Conservation (phyloP, 2,888 invertebrate genomes). For the Uloborus plumipes region DNA sequence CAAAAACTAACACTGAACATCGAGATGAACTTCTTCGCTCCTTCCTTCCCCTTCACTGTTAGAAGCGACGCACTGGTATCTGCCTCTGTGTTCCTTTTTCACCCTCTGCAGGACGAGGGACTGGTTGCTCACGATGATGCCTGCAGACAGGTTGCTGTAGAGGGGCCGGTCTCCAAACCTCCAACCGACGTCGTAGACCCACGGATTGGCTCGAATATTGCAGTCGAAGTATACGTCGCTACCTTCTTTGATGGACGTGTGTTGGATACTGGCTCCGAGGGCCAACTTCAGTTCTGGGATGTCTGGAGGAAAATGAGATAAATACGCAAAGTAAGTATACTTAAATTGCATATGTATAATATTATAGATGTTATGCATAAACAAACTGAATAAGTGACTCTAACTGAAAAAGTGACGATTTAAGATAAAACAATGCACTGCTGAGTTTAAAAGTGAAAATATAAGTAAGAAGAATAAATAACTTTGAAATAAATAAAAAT, state of each 20-base stretch:
- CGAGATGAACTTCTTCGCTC: conserved; percentile 84
- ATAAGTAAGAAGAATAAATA: too few relatives aligned
- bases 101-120: conserved; percentile 90
- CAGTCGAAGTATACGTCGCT: conserved; percentile 92
- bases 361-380: too few relatives aligned
- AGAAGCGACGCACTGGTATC: conserved; percentile 90
- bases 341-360: too few relatives aligned
- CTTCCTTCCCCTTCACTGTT: conserved; percentile 91
- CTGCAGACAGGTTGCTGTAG: conserved; percentile 85
- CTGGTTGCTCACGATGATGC: conserved; percentile 91
- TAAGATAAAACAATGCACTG: too few relatives aligned
- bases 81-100: conserved; percentile 87
- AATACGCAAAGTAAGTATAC: too few relatives aligned
- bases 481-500: too few relatives aligned
- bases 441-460: too few relatives aligned
- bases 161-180: conserved; percentile 80
- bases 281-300: conserved; percentile 86
- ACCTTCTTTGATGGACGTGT: conserved; percentile 77
- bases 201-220: conserved; percentile 89
- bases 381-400: too few relatives aligned
- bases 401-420: too few relatives aligned
- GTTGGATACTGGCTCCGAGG: conserved; percentile 86
- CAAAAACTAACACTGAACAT: conserved; percentile 81
- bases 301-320: conserved; percentile 75
- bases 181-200: conserved; percentile 73